Conservation (phyloP, 2,888 invertebrate genomes). For the Icerya purchasi region DNA sequence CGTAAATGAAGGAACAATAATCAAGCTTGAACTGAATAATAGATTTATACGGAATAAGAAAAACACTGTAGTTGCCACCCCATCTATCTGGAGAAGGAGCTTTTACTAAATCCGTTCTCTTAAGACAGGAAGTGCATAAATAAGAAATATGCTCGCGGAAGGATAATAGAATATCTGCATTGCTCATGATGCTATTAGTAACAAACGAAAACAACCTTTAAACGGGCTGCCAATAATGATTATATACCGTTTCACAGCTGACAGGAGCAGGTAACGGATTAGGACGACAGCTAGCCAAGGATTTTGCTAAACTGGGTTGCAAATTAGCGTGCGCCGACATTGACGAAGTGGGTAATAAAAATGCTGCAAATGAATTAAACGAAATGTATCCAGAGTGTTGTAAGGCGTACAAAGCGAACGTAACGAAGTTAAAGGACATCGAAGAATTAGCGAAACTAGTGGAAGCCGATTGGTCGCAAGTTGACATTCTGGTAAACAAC, state of each 20-base stretch:
- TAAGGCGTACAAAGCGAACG: constrained; percentile 16
- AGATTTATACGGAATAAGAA: too few species aligned
- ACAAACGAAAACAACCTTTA: too few species aligned
- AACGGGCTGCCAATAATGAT: too few species aligned
- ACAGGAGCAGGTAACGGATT: constrained; percentile 16
- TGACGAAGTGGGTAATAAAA: constrained; percentile 11
- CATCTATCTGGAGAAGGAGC: too few species aligned
- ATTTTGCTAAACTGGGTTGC: constrained; percentile 15
- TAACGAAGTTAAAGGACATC: constrained; percentile 14
- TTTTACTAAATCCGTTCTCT: too few species aligned
- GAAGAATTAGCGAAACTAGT: constrained; percentile 11
- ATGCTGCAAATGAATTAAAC: constrained; percentile 11
- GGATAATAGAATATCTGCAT: too few species aligned
- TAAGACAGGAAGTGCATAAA: too few species aligned
- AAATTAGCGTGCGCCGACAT: constrained; percentile 17
- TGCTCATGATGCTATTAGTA: too few species aligned
- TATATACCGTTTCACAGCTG: constrained; percentile 14
- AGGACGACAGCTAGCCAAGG: constrained; percentile 14
- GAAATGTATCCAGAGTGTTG: not conserved
- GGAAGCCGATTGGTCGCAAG: constrained; percentile 15
- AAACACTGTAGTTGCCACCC: too few species aligned
- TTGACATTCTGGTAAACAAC: constrained; percentile 18
- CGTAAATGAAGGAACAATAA: too few species aligned
- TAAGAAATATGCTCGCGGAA: too few species aligned
- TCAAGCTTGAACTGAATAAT: too few species aligned